Conservation (phyloP, 2,797 vertebrate species). For the Coreius guichenoti region DNA sequence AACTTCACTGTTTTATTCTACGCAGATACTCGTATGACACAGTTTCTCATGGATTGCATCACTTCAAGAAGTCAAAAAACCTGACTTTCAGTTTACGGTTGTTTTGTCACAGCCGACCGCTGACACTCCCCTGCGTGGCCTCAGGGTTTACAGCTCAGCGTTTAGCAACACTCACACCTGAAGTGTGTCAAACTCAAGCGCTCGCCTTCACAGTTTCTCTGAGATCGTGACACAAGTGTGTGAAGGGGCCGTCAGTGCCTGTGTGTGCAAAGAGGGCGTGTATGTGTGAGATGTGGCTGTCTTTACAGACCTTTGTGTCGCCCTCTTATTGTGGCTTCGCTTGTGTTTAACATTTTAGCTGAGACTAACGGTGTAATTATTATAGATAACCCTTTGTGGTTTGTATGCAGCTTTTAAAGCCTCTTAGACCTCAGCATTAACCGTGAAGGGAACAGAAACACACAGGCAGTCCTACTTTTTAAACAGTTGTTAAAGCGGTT, state of each 20-base stretch:
- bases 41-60: slow-evolving; percentile 13
- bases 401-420: background rate
- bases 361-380: background rate
- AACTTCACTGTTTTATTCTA: slow-evolving; percentile 4
- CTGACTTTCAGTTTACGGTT: slow-evolving; percentile 20
- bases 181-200: slow-evolving; percentile 2
- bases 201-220: background rate
- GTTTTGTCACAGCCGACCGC: background rate
- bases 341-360: background rate
- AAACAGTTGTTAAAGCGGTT: background rate
- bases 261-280: background rate
- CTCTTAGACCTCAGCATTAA: background rate
- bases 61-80: slow-evolving; percentile 21
- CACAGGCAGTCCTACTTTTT: background rate
- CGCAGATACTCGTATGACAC: background rate
- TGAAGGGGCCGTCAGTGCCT: background rate
- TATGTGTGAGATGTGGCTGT: slow-evolving; percentile 17
- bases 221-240: background rate
- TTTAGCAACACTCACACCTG: slow-evolving; percentile 14
- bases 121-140: background rate
- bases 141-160: background rate
- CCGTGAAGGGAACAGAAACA: background rate
- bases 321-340: background rate
- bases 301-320: background rate
- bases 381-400: background rate